Evolutionary conservation across 2,797 vertebrate genomes (phyloP), one percentile per base, ranked within the genome.

Genomic region (Falco concolor): DNA sequence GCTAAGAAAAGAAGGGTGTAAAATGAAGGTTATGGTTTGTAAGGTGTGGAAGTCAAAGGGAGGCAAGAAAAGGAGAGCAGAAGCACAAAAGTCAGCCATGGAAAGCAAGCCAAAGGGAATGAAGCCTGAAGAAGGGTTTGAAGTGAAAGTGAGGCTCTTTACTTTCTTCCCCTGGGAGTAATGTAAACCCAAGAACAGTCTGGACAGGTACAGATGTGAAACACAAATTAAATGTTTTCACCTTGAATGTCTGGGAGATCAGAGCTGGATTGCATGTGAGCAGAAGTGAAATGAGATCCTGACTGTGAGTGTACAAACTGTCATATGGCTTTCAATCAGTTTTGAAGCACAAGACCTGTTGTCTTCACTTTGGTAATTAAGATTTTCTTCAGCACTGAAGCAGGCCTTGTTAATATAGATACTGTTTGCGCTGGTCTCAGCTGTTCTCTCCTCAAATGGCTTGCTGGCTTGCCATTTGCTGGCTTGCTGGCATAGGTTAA

Each of bases 321-420:
- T 22, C 53, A 3, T 10, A 1, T 3, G 32, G 21, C 17, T 57
- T 1, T 12, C 30, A 18, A 0, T 57, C 25, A 30, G 21, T 47
- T 88, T 36, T 49, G 32, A 72, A 81, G 83, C 36, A 36, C 45
- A 45, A 52, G 50, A 47, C 12, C n/a, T 54, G 28, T 60, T 28
- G 5, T 56, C 50, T 91, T 86, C 36, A 6, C 45, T 22, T 54
- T 67, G 38, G 12, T 38, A 49, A 12, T 23, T 54, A 8, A 61
- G 45, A 22, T 68, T 64, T 73, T 22, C 50, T 44, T 77, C 77
- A 36, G 25, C 56, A 3, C 21, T 25, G 44, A 45, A 44, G 30
- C 34, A 25, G 8, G 16, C 27, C 18, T 67, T 32, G 74, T n/a
- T 82, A 59, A 18, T 27, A 4, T 47, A 34, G 53, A 0, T 57